phyloP scores from a whole-genome alignment of 2,888 invertebrate genomes.

The Eudasyphora cyanicolor region DNA sequence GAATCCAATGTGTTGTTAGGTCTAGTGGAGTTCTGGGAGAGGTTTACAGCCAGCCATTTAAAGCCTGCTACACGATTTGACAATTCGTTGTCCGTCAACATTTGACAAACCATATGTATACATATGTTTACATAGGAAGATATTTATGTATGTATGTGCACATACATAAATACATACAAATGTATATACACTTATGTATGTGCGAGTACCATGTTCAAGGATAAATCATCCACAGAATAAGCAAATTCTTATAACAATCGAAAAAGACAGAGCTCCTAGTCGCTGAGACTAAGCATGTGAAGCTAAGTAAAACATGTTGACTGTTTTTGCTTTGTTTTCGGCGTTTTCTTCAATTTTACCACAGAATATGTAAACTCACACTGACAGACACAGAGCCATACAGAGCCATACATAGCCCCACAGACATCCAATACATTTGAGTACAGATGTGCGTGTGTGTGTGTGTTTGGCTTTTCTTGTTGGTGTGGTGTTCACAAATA shows the following conservation, averaged over 20 bases:
- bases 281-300: not conserved
- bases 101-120: conserved; percentile 57
- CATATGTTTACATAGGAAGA: too few relatives aligned
- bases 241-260: conserved; percentile 16
- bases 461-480: conserved; percentile 44
- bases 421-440: too few relatives aligned
- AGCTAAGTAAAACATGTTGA: conserved; percentile 11
- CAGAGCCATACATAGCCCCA: not conserved
- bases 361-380: conserved; percentile 59
- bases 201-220: not conserved
- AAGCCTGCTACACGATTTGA: not conserved
- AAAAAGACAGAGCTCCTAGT: not conserved
- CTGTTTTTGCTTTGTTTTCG: conserved; percentile 18
- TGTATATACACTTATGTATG: not conserved
- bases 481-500: conserved; percentile 59
- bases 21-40: not conserved
- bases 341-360: conserved; percentile 42
- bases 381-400: not conserved
- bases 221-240: conserved; percentile 4
- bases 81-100: not conserved
- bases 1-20: not conserved
- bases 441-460: not conserved
- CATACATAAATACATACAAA: too few relatives aligned
- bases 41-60: not conserved
- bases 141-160: too few relatives aligned